These are phyloP conservation scores for Pluvianellus socialis DNA, from an alignment of 2,113 vertebrate species.

Conservation along the genomic window DNA sequence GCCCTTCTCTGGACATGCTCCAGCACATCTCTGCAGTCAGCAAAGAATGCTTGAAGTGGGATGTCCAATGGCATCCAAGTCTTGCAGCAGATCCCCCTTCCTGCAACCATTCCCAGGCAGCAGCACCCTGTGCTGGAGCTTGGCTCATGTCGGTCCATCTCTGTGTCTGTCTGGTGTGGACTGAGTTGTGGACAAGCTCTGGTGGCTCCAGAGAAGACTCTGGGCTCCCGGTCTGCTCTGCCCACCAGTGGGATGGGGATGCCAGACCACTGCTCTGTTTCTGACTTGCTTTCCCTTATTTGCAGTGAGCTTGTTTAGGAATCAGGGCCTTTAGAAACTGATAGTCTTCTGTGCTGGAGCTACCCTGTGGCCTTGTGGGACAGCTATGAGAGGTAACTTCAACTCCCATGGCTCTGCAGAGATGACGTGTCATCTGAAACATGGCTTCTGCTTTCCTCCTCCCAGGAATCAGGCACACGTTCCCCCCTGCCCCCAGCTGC, in stretches of 20 bases:
- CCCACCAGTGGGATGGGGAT: not conserved
- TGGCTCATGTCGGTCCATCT: fast-evolving
- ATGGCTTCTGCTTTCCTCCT: not conserved
- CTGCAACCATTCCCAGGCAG: fast-evolving
- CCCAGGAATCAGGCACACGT: not conserved
- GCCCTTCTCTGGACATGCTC: no score
- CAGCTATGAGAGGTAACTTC: not conserved
- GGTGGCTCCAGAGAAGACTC: not conserved
- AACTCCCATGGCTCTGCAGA: not conserved
- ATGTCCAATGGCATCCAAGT: not conserved
- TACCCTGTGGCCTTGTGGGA: not conserved
- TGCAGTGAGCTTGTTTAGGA: not conserved
- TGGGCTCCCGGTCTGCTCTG: not conserved
- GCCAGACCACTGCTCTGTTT: not conserved
- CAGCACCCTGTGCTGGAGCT: not conserved
- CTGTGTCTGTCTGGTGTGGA: not conserved
- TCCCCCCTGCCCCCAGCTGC: not conserved
- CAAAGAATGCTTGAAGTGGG: not conserved
- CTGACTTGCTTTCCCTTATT: not conserved
- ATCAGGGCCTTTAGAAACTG: not conserved
- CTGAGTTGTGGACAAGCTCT: not conserved
- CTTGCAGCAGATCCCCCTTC: not conserved
- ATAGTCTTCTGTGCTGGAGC: not conserved
- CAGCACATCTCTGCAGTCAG: not conserved
- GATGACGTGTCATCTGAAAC: not conserved